These are phyloP conservation scores for Mustela nigripes DNA, from an alignment of 2,113 vertebrate genomes.

Conservation along the genomic window DNA sequence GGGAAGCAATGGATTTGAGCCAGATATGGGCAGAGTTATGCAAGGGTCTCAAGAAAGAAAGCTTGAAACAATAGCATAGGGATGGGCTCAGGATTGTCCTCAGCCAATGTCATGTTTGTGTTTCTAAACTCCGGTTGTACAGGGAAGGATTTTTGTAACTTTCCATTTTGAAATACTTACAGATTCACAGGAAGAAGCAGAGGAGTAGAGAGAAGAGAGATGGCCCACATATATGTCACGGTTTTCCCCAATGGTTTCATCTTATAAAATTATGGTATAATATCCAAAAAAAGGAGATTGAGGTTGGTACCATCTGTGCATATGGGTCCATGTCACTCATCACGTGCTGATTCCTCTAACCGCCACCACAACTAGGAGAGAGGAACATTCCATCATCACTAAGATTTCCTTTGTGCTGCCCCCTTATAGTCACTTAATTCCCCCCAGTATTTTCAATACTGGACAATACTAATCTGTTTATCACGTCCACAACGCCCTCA, in stretches of 20 bases:
- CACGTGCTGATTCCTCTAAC: neutral
- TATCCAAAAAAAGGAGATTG: neutral
- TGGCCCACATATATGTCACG: neutral
- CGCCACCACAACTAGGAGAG: neutral
- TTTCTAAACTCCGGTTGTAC: neutral
- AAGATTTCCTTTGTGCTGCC: neutral
- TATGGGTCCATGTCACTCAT: neutral
- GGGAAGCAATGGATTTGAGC: neutral
- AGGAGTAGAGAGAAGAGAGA: neutral
- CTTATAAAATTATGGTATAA: neutral
- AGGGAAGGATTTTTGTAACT: neutral
- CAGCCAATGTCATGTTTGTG: neutral
- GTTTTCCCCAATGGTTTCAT: neutral
- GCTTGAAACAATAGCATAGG: neutral
- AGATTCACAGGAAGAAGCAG: neutral
- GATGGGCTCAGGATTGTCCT: neutral
- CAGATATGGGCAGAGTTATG: neutral
- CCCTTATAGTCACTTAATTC: neutral
- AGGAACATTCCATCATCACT: neutral
- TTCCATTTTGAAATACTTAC: constrained; percentile 31
- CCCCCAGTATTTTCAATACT: neutral
- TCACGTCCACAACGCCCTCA: neutral
- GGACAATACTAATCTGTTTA: neutral
- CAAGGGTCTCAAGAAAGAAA: neutral
- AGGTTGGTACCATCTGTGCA: neutral